A percentile compares a stretch with the other conserved stretches of the same genome.
Evolutionary conservation across 2,113 vertebrate species (phyloP).

Genomic region (Orycteropus afer): DNA sequence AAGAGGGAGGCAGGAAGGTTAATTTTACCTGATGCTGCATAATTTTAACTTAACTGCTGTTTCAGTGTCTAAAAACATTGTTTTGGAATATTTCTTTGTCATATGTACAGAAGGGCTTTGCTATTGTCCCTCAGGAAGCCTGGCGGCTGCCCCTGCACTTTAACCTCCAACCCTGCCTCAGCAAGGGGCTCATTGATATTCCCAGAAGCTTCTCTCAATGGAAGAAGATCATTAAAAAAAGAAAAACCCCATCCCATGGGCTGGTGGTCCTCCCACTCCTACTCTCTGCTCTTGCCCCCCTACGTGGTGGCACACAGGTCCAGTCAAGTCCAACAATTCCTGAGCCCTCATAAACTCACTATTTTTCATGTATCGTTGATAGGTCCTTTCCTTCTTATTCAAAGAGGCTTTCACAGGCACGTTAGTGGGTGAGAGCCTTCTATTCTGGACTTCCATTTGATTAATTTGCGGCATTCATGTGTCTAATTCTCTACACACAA

Average conservation of each 20-base stretch:
- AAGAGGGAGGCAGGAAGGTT: constrained; percentile 67
- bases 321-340: constrained; percentile 85
- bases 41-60: constrained; percentile 78
- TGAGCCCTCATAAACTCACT: constrained; percentile 86
- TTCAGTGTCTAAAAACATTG: constrained; percentile 79
- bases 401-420: constrained; percentile 85
- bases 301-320: constrained; percentile 88
- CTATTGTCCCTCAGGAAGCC: constrained; percentile 85
- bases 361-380: constrained; percentile 91
- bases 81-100: constrained; percentile 79
- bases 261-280: constrained; percentile 83
- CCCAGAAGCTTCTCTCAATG: constrained; percentile 84
- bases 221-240: constrained; percentile 86
- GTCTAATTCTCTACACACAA: constrained; percentile 89
- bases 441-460: constrained; percentile 92
- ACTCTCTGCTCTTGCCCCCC: constrained; percentile 81
- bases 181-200: constrained; percentile 87
- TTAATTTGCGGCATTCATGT: constrained; percentile 94
- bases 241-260: constrained; percentile 85
- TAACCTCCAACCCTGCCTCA: constrained; percentile 88
- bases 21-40: constrained; percentile 80
- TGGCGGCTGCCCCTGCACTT: constrained; percentile 93
- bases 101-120: constrained; percentile 82
- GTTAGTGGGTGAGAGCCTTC: constrained; percentile 88
- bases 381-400: constrained; percentile 85